These are phyloP conservation scores for Pantherophis vulpinus DNA, from an alignment of 2,797 vertebrate genomes.

Conservation along the genomic window DNA sequence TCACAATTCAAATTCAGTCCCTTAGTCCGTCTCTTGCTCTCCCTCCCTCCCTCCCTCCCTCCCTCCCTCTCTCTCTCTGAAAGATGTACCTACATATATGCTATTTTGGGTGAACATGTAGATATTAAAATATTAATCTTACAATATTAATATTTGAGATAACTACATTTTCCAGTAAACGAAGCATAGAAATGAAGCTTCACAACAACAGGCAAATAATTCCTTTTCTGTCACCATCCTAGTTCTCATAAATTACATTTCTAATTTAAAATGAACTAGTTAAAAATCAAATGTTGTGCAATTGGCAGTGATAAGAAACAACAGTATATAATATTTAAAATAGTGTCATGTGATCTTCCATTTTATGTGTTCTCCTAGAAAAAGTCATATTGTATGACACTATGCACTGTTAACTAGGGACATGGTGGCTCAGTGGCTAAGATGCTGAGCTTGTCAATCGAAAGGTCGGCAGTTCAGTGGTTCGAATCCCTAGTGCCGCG, in stretches of 20 bases:
- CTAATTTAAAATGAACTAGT: not conserved
- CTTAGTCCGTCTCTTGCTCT: no score
- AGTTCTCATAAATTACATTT: not conserved
- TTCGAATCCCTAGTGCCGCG: no score
- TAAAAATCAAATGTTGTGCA: not conserved
- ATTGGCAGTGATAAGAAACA: not conserved
- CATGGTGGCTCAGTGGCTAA: no score
- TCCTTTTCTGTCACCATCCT: not conserved
- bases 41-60: not conserved
- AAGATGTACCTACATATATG: not conserved
- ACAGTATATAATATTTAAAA: not conserved
- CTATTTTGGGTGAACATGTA: not conserved
- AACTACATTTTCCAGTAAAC: not conserved
- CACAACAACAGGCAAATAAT: not conserved
- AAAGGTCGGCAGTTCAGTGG: no score
- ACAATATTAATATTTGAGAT: not conserved
- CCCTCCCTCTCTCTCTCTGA: not conserved
- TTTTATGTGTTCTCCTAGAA: not conserved
- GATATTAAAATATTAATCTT: not conserved
- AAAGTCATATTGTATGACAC: not conserved
- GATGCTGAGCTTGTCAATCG: no score
- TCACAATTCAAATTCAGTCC: not conserved
- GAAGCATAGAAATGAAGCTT: not conserved
- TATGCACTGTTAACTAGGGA: not conserved
- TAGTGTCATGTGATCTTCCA: not conserved